A percentile compares a stretch with the other conserved stretches of the same genome.
These are phyloP conservation scores for Catocala sponsa DNA, from an alignment of 2,888 invertebrate genomes.

Conservation along the genomic window DNA sequence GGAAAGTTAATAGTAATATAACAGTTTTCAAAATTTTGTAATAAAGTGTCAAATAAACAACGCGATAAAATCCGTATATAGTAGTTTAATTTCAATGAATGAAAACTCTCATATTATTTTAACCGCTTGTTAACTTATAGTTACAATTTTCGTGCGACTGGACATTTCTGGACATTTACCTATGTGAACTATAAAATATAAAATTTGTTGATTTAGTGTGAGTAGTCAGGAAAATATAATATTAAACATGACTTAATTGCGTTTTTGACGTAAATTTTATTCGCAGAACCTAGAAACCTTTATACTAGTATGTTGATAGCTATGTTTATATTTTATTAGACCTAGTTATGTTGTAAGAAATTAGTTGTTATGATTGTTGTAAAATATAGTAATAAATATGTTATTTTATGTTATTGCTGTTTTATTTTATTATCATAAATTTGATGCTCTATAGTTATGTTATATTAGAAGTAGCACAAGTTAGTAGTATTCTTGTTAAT, in stretches of 20 bases:
- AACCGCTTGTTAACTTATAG: background rate
- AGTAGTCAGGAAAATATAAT: constrained; percentile 9
- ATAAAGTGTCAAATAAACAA: too few species aligned
- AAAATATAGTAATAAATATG: background rate
- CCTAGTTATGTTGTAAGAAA: background rate
- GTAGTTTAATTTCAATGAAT: too few species aligned
- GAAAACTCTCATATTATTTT: too few species aligned
- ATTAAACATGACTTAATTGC: constrained; percentile 7
- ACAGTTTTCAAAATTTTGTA: too few species aligned
- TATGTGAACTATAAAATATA: constrained; percentile 5
- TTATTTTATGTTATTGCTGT: background rate
- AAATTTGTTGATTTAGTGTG: constrained; percentile 14
- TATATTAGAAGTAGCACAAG: too few species aligned
- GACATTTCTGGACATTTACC: constrained; percentile 4
- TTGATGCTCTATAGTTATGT: too few species aligned
- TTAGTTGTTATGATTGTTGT: background rate
- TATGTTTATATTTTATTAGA: background rate
- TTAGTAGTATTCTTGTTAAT: too few species aligned
- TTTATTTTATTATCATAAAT: too few species aligned
- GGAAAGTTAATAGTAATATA: too few species aligned
- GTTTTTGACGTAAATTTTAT: constrained; percentile 5
- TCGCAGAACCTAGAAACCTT: background rate
- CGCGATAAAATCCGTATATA: too few species aligned
- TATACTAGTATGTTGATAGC: background rate
- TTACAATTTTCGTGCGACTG: background rate